Conservation (phyloP, 2,888 invertebrate species). For the Stenichneumon culpator region DNA sequence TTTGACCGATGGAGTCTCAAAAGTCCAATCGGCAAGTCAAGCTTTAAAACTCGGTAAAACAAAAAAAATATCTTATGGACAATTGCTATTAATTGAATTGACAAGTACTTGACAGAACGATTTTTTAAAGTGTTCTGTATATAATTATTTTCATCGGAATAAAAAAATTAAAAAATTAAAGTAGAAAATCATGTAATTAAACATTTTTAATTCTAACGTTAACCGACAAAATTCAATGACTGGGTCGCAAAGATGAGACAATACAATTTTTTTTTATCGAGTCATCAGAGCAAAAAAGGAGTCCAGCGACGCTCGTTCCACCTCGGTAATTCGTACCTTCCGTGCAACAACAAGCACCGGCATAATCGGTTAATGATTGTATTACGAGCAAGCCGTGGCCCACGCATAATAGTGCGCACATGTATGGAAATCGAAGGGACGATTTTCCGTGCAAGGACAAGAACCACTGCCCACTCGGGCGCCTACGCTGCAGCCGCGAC, state of each 20-base stretch:
- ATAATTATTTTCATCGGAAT: too few species aligned
- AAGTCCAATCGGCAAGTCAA: background rate
- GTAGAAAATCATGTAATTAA: too few species aligned
- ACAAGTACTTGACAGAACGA: too few species aligned
- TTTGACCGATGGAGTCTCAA: background rate
- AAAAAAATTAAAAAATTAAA: background rate
- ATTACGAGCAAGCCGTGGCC: constrained; percentile 58
- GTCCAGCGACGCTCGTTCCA: background rate
- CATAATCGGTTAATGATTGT: constrained; percentile 71
- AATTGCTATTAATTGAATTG: background rate
- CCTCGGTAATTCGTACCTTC: constrained; percentile 70
- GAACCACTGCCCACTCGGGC: constrained; percentile 45
- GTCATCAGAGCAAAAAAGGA: background rate
- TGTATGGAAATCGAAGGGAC: constrained; percentile 45
- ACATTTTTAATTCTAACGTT: background rate
- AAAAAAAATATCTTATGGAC: background rate
- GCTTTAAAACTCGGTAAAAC: background rate
- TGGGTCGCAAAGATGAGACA: background rate
- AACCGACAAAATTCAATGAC: background rate
- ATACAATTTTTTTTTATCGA: background rate
- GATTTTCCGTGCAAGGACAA: constrained; percentile 44
- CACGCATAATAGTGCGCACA: constrained; percentile 63
- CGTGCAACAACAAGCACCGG: constrained; percentile 75
- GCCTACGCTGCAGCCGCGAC: constrained; percentile 46
- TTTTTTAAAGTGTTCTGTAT: too few species aligned